Evolutionary conservation across 1,140 invertebrate genomes (phyloP), one percentile per base, ranked within the genome.

Genomic region (Frieseomelitta varia): DNA sequence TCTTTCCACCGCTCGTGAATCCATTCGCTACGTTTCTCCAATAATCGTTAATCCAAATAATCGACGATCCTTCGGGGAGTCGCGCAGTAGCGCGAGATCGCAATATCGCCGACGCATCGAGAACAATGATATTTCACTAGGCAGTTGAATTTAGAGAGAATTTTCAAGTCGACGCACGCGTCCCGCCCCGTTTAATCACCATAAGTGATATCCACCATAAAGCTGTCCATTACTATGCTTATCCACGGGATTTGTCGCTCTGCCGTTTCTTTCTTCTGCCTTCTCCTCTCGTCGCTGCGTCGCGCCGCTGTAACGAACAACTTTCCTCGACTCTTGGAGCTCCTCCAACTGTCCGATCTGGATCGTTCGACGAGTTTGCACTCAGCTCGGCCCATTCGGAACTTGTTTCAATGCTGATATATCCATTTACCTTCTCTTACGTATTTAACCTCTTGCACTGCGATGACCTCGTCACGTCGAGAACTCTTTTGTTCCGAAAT

Each of bases 341-440:
- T 91, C 87, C 90, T 90, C 90, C 91, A 91, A 91, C 91, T 90
- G 90, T 90, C 86, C 85, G 81, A 47, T 47, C 39, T 68, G 81
- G 84, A 90, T 89, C 89, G 89, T 91, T 80, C 79, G 72, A 65
- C 77, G 72, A 61, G 88, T 91, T 91, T 84, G 78, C 85, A 91
- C 90, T 75, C 80, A 61, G 86, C 76, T 61, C 68, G 53, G 63
- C 67, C 30, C 74, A 63, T 91, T 90, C 84, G 75, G 63, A 88
- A 88, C 80, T 91, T 91, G 85, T 89, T 91, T 90, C 88, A 88
- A 90, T 90, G 81, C 84, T 91, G 91, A 91, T 90, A 91, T 77
- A 79, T 85, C 76, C 77, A 75, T 72, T 83, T 82, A 79, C 65
- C 39, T 68, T 30, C 51, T 24, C 76, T 39, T 75, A 58, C 81